phyloP scores from a whole-genome alignment of 2,113 vertebrate species.

The Pluvianellus socialis region DNA sequence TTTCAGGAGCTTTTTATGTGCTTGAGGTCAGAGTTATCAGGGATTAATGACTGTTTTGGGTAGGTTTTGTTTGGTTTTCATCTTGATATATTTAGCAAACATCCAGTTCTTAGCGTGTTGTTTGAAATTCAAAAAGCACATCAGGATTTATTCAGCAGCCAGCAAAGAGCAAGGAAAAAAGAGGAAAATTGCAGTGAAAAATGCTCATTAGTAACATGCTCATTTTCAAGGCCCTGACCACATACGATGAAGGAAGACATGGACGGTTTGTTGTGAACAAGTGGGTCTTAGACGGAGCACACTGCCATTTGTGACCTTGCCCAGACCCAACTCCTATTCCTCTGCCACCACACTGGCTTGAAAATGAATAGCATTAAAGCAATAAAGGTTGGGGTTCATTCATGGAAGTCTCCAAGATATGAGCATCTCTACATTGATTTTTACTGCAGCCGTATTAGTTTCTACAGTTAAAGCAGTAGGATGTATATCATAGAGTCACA shows the following conservation, averaged over 20 bases:
- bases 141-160: neutral
- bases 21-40: neutral
- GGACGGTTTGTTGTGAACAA: neutral
- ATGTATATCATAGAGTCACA: too few species aligned
- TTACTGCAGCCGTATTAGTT: neutral
- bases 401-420: neutral
- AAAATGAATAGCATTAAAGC: neutral
- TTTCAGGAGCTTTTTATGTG: neutral
- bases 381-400: neutral
- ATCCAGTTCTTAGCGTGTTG: neutral
- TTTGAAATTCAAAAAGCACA: neutral
- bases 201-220: neutral
- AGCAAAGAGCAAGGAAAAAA: neutral
- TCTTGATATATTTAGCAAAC: neutral
- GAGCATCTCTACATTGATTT: neutral
- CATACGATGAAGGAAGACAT: neutral
- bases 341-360: neutral
- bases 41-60: neutral
- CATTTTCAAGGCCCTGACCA: slow-evolving; percentile 22
- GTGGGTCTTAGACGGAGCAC: neutral
- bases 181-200: neutral
- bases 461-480: neutral
- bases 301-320: neutral
- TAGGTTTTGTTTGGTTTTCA: neutral
- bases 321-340: neutral